Percentiles rank a stretch among this genome's conserved stretches.
These are phyloP conservation scores for Echiichthys vipera DNA, from an alignment of 2,797 vertebrate genomes.

Conservation along the genomic window DNA sequence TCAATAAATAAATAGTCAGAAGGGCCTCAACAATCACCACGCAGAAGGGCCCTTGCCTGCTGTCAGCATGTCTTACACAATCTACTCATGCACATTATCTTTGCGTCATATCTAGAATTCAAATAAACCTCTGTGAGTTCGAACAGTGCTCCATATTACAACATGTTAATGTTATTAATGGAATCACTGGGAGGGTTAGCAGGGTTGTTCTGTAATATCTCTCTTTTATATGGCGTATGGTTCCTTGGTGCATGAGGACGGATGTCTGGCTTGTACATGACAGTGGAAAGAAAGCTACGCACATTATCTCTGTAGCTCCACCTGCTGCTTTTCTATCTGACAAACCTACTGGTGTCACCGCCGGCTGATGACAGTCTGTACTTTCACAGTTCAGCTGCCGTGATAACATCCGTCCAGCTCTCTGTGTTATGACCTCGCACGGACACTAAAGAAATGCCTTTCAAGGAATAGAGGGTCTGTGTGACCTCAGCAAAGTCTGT, in stretches of 20 bases:
- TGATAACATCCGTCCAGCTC: constrained; percentile 46
- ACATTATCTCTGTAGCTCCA: constrained; percentile 42
- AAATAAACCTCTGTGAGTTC: neutral
- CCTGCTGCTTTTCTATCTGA: constrained; percentile 56
- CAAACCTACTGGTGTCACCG: constrained; percentile 38
- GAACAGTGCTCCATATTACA: neutral
- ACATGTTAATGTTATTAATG: neutral
- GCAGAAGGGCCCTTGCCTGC: too few species aligned
- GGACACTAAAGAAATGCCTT: constrained; percentile 36
- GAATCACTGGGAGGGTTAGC: neutral
- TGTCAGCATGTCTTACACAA: neutral
- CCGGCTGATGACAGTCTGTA: constrained; percentile 55
- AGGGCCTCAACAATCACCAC: too few species aligned
- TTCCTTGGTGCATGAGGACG: neutral
- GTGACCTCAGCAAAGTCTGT: constrained; percentile 17
- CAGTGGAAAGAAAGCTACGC: constrained; percentile 38
- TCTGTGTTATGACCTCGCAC: constrained; percentile 3
- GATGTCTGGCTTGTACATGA: neutral
- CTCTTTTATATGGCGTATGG: neutral
- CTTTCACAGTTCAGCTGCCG: constrained; percentile 56
- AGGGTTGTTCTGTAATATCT: neutral
- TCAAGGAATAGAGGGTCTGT: constrained; percentile 25
- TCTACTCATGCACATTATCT: neutral
- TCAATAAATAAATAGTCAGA: too few species aligned
- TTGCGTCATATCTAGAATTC: neutral